Percentiles rank a stretch among this genome's conserved stretches.
These are phyloP conservation scores for Aspidiotus rigidus DNA, from an alignment of 2,888 invertebrate genomes.

Conservation along the genomic window DNA sequence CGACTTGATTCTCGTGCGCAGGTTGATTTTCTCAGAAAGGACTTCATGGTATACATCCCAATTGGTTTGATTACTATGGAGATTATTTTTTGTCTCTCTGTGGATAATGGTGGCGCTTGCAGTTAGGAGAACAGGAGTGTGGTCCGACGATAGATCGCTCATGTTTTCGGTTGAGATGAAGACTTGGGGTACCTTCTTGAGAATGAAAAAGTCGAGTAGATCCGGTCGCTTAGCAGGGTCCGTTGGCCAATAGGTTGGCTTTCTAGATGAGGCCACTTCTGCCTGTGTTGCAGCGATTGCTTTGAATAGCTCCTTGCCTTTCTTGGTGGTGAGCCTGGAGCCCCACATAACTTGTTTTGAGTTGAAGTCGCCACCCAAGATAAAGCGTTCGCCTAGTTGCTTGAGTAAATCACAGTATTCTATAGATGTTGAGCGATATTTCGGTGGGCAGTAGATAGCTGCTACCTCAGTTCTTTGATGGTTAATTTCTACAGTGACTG, in stretches of 20 bases:
- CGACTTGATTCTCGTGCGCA: background rate
- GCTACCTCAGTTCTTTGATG: background rate
- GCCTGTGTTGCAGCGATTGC: background rate
- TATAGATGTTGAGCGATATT: background rate
- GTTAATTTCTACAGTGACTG: background rate
- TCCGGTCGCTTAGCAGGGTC: background rate
- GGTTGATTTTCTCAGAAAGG: background rate
- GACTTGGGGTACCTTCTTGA: background rate
- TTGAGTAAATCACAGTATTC: background rate
- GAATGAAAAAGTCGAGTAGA: background rate
- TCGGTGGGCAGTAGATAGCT: background rate
- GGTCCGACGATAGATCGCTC: background rate
- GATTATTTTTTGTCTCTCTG: background rate
- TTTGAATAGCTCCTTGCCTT: background rate
- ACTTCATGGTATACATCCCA: background rate
- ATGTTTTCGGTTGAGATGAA: background rate
- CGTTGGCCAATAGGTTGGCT: background rate
- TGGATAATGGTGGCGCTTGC: background rate
- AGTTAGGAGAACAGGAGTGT: slow-evolving; percentile 1
- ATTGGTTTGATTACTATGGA: background rate
- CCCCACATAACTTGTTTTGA: background rate
- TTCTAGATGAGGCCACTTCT: background rate
- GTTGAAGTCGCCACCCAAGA: slow-evolving; percentile 1
- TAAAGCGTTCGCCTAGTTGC: background rate
- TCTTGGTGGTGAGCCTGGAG: background rate